Base-by-base conservation (phyloP, 2,888 invertebrate species). In the Sesia bembeciformis region DNA sequence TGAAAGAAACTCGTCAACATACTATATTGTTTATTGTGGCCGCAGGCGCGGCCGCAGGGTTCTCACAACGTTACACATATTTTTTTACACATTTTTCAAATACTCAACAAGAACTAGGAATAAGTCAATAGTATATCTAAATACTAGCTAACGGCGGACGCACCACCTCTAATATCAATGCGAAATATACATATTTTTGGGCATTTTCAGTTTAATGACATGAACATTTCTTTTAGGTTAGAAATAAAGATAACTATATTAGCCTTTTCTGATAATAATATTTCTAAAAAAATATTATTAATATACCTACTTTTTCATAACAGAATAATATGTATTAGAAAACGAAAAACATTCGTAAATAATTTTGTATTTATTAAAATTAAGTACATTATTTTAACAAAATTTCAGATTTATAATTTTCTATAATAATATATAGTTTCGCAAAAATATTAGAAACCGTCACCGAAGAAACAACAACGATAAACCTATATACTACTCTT, bases 31-130 rank as follows among this genome's bases (percentile, higher is more conserved):
- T 80, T 84, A 82, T 83, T 79, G 65, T 72, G 62, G 76, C 74
- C 78, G 76, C 78, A 74, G 72, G 68, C 67, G 68, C 76, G 69
- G 70, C 75, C 71, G 78, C 78, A 70, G 72, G 78, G 64, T 23
- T 23, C 75, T 78, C 80, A 86, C 87, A 84, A 86, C 82, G 72
- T 76, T 85, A 84, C 85, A 90, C 85, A 81, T 81, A 39, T 60
- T 62, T 54, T 53, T 72, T 83, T 75, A 78, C 77, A 84, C 78
- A 72, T 78, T 78, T 50, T 83, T 78, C 80, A 84, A 83, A 84
- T 83, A 80, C 78, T 87, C 86, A 89, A 89, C 88, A 89, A 89
- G 84, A 77, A 81, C 87, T 87, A 88, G 81, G 75, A 83, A 76
- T 86, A 86, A 79, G 82, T 84, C 80, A 82, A 84, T 84, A 84